phyloP scores from a whole-genome alignment of 1,140 invertebrate species.

The Cryptotermes secundus region DNA sequence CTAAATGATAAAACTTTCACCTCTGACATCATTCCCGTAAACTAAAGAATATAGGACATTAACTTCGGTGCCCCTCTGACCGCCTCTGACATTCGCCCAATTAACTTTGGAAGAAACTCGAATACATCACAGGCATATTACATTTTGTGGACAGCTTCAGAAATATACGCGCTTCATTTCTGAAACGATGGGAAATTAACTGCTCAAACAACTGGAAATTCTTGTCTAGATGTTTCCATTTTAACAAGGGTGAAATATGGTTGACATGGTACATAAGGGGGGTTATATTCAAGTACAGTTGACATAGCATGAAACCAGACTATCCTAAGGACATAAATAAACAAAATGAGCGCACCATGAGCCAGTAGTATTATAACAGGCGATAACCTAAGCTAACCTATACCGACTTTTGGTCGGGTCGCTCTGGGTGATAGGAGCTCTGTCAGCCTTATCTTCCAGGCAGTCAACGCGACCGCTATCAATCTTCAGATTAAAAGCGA shows the following conservation, averaged over 20 bases:
- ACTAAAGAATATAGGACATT: neutral
- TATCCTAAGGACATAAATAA: neutral
- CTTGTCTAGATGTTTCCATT: neutral
- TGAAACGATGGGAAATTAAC: neutral
- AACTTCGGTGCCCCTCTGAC: neutral
- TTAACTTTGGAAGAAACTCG: neutral
- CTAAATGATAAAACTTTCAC: no score
- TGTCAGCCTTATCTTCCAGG: neutral
- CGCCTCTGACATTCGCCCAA: neutral
- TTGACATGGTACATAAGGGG: neutral
- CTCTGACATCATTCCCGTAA: neutral
- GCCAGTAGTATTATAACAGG: neutral
- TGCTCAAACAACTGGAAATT: neutral
- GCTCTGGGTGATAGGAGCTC: neutral
- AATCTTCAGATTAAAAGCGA: neutral
- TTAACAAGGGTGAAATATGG: neutral
- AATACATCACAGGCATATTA: neutral
- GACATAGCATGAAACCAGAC: neutral
- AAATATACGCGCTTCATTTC: neutral
- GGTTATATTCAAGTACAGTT: neutral
- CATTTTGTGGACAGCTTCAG: neutral
- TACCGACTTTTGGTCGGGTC: neutral
- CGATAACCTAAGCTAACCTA: conserved; percentile 10
- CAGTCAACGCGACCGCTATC: neutral
- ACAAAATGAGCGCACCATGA: neutral